Evolutionary conservation across 1,140 invertebrate species (phyloP).

Genomic region (Drusus annulatus): DNA sequence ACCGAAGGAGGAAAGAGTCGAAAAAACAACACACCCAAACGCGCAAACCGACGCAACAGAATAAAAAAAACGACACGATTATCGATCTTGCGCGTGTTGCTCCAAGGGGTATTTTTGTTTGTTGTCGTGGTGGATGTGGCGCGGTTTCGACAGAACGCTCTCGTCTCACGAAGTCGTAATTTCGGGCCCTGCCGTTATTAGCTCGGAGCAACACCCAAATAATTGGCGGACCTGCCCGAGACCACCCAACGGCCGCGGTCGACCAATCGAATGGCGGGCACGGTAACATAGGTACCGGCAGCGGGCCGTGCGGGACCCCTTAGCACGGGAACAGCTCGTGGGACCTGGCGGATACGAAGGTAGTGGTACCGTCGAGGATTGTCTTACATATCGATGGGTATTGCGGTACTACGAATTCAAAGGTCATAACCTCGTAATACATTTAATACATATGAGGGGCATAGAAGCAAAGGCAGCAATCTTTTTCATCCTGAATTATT

Average conservation of each 20-base stretch:
- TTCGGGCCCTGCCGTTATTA: slow-evolving; percentile 47
- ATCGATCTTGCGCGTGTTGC: not conserved
- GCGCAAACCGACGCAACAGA: not conserved
- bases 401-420: too few relatives aligned
- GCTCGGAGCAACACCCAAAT: slow-evolving; percentile 55
- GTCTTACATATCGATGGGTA: too few relatives aligned
- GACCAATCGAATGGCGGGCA: slow-evolving; percentile 19
- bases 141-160: not conserved
- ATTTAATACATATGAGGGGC: too few relatives aligned
- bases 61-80: not conserved
- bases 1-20: slow-evolving; percentile 15
- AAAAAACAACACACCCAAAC: slow-evolving; percentile 14
- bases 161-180: slow-evolving; percentile 48
- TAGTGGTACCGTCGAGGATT: too few relatives aligned
- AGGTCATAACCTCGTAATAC: too few relatives aligned
- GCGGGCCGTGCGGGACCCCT: too few relatives aligned
- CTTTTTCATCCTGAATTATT: too few relatives aligned
- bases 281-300: not conserved
- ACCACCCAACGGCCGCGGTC: slow-evolving; percentile 46
- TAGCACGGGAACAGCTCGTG: too few relatives aligned
- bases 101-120: not conserved
- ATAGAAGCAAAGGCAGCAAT: too few relatives aligned
- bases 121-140: not conserved
- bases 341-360: too few relatives aligned
- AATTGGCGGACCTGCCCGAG: slow-evolving; percentile 48